A percentile compares a stretch with the other conserved stretches of the same genome.
phyloP scores from a whole-genome alignment of 2,888 invertebrate species.

The Eutolmus rufibarbis region DNA sequence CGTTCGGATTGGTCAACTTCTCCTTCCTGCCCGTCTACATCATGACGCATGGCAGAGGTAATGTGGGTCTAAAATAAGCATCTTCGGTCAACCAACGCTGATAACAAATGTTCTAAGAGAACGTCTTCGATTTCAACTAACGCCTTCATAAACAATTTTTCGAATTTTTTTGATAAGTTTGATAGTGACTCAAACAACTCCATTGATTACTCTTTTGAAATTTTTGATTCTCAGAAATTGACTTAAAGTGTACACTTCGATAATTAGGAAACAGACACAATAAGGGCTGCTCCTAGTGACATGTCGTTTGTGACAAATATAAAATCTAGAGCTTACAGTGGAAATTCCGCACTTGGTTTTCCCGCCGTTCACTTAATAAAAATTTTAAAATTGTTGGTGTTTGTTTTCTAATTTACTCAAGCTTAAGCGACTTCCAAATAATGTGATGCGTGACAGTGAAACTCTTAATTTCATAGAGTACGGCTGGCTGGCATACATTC shows the following conservation, averaged over 20 bases:
- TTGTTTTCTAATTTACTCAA: background rate
- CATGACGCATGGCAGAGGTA: slow-evolving; percentile 56
- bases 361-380: background rate
- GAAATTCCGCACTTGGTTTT: background rate
- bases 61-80: background rate
- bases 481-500: background rate
- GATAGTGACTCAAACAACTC: no score
- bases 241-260: no score
- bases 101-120: no score
- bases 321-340: background rate
- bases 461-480: background rate
- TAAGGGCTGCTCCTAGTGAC: no score
- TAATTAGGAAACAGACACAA: no score
- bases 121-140: background rate
- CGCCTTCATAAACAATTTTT: background rate
- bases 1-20: slow-evolving; percentile 82
- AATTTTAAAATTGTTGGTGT: background rate
- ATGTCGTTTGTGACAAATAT: background rate
- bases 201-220: no score
- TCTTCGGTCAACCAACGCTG: background rate
- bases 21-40: slow-evolving; percentile 72
- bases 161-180: background rate
- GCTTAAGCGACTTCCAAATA: background rate
- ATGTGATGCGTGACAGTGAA: background rate
- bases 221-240: no score